These are phyloP conservation scores for Oncorhynchus nerka DNA, from an alignment of 2,113 vertebrate genomes.

Conservation along the genomic window DNA sequence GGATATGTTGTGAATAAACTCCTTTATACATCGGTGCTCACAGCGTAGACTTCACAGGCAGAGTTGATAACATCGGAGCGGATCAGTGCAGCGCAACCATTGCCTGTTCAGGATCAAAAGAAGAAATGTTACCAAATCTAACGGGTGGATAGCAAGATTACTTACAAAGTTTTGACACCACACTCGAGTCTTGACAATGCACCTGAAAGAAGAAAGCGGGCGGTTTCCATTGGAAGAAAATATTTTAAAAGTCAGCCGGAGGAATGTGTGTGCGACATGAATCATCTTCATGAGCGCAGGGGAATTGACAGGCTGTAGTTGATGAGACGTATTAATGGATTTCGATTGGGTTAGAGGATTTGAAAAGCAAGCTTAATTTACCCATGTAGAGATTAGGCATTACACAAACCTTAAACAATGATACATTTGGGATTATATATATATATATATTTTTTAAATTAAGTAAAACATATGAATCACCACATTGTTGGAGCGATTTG, in stretches of 20 bases:
- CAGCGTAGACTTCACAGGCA: neutral
- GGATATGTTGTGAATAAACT: neutral
- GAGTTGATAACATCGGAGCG: neutral
- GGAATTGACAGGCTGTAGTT: too few species aligned
- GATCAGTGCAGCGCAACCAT: neutral
- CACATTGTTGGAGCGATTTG: too few species aligned
- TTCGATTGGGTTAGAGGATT: too few species aligned
- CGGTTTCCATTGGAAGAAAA: neutral
- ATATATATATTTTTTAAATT: too few species aligned
- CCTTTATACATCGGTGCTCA: neutral
- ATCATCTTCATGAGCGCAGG: too few species aligned
- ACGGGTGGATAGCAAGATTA: neutral
- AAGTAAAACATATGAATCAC: too few species aligned
- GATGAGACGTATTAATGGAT: too few species aligned
- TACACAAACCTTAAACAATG: too few species aligned
- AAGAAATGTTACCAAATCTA: neutral
- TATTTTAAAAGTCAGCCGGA: too few species aligned
- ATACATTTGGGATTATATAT: too few species aligned
- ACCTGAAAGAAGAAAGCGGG: neutral
- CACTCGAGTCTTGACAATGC: neutral
- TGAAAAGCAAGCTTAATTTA: too few species aligned
- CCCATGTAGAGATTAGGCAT: too few species aligned
- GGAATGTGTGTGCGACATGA: neutral
- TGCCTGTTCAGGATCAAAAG: neutral
- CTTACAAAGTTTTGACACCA: neutral